Conservation (phyloP, 2,113 vertebrate species). For the Capreolus pygargus region DNA sequence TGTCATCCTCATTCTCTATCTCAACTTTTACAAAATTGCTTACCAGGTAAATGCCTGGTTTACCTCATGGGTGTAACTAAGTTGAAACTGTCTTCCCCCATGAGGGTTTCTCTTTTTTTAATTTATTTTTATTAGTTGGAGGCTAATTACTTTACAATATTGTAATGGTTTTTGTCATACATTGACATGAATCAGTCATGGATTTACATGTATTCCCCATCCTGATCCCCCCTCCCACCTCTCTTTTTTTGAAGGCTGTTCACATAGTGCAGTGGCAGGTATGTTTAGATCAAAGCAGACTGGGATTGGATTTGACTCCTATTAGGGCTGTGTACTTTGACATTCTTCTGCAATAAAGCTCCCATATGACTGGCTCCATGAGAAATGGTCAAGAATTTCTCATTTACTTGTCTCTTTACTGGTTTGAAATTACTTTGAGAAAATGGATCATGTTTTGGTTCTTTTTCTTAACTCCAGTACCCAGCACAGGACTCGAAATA, state of each 20-base stretch:
- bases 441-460: not conserved
- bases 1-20: not conserved
- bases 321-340: not conserved
- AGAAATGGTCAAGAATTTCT: not conserved
- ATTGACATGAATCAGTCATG: too few species aligned
- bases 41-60: not conserved
- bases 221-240: too few species aligned
- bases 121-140: too few species aligned
- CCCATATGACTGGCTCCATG: not conserved
- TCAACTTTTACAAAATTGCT: not conserved
- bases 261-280: not conserved
- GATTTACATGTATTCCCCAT: too few species aligned
- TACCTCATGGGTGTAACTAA: not conserved
- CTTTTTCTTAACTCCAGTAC: not conserved
- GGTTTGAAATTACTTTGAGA: not conserved
- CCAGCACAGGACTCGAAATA: not conserved
- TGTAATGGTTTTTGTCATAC: too few species aligned
- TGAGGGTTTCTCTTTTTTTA: not conserved
- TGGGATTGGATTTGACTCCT: not conserved
- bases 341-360: not conserved
- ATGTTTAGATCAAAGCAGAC: not conserved
- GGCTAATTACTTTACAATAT: too few species aligned
- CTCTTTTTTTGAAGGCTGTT: not conserved
- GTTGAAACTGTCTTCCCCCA: not conserved
- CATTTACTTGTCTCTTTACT: constrained; percentile 8